These are phyloP conservation scores for Cepphus grylle DNA, from an alignment of 2,113 vertebrate genomes.

Conservation along the genomic window DNA sequence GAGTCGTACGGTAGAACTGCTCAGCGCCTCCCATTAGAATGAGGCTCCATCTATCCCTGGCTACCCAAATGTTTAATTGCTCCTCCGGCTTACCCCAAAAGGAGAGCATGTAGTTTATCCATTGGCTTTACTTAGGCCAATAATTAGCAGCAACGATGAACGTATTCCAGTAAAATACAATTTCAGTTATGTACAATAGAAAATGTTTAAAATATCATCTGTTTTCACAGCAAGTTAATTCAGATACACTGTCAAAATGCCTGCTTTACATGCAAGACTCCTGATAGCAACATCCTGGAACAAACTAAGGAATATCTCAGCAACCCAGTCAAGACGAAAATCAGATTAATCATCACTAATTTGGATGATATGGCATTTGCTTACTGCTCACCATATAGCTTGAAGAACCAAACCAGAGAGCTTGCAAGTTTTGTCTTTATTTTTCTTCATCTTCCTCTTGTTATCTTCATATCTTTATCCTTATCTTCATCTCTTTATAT, in stretches of 20 bases:
- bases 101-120: neutral
- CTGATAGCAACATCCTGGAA: neutral
- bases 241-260: neutral
- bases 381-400: neutral
- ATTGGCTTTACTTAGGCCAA: neutral
- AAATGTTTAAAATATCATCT: neutral
- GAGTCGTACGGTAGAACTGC: neutral
- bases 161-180: neutral
- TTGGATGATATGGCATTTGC: neutral
- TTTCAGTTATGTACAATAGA: neutral
- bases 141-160: neutral
- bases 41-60: neutral
- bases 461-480: neutral
- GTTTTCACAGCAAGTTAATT: neutral
- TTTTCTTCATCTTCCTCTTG: neutral
- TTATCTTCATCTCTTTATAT: neutral
- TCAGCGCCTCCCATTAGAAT: neutral
- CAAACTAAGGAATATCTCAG: neutral
- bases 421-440: neutral
- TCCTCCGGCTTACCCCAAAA: neutral
- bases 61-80: neutral
- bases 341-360: neutral
- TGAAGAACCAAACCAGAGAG: neutral
- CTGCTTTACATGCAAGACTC: neutral
- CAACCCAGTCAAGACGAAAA: neutral